Percentiles rank a stretch among this genome's conserved stretches.
Conservation (phyloP, 1,140 invertebrate genomes). For the Drosophila mojavensis region DNA sequence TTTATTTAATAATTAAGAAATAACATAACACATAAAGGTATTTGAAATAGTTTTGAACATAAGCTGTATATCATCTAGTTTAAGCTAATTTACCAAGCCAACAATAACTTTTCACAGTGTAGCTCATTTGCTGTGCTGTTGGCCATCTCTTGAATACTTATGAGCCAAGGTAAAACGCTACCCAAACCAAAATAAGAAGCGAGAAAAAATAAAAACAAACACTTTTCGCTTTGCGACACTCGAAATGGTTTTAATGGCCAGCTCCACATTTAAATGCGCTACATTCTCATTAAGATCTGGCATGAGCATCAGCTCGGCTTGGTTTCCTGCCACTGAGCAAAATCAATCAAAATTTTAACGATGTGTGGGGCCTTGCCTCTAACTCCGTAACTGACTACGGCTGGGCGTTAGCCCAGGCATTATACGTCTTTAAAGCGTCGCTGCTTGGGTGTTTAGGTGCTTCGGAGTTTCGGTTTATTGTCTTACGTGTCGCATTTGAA, state of each 20-base stretch:
- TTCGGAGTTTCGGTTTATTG: conserved; percentile 50
- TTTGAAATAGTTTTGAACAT: too few relatives aligned
- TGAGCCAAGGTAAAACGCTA: conserved; percentile 38
- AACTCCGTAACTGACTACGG: neutral
- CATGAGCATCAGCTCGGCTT: conserved; percentile 27
- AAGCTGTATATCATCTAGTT: too few relatives aligned
- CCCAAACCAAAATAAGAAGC: conserved; percentile 6
- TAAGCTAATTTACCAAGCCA: too few relatives aligned
- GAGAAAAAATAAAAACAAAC: neutral
- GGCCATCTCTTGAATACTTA: conserved; percentile 13
- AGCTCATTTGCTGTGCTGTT: neutral
- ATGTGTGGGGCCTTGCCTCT: conserved; percentile 49
- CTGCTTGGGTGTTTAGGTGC: conserved; percentile 20
- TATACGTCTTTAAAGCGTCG: conserved; percentile 28
- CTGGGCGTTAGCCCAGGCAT: conserved; percentile 15
- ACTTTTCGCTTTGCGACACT: conserved; percentile 37
- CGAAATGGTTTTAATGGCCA: conserved; percentile 48
- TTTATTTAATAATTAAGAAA: too few relatives aligned
- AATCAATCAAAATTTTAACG: conserved; percentile 78
- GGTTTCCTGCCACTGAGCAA: conserved; percentile 57
- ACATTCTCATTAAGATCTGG: conserved; percentile 71
- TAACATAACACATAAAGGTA: too few relatives aligned
- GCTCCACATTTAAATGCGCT: conserved; percentile 74
- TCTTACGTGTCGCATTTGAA: conserved; percentile 52
- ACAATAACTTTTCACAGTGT: conserved; percentile 10